Evolutionary conservation across 2,888 invertebrate species (phyloP), one percentile per base, ranked within the genome.

Genomic region (Acanthacorydalis orientalis): DNA sequence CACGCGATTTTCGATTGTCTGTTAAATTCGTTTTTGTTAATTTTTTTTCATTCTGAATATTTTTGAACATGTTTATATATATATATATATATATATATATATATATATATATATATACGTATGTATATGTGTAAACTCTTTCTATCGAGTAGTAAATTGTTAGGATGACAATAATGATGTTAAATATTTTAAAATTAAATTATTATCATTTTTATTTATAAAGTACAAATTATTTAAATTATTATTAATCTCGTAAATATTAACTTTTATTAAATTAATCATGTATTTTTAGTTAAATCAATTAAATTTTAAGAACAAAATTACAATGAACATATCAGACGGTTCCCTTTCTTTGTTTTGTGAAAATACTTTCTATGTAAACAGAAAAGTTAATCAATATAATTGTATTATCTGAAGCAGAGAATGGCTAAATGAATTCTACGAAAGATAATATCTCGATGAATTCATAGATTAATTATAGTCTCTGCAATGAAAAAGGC

Each of bases 261-360:
- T 23, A 23, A 23, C 6, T 23, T 23, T 23, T 23, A 23, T 23
- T 6, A 23, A 23, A 43, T 43, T 16, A 23, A 7, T 37, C 6
- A 37, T 37, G 37, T 12, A 12, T 37, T 37, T 12, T 12, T 37
- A 37, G 6, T 37, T 37, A 37, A 37, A 37, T 12, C 6, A 43
- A 23, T 42, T 23, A 23, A 43, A 12, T 11, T 9, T 43, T 43
- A 23, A 4, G 8, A 11, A n/a, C 3, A 14, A 12, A 6, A 15
- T n/a, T n/a, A n/a, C 1, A 32, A 16, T 42, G 11, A 47, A 48
- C 35, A 47, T 55, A 70, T 74, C 72, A 59, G 77, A 77, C 73
- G 47, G 72, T 64, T 53, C 73, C 72, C 35, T 67, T 58, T 15
- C 69, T 67, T 9, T 73, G 65, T 56, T 69, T 70, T 39, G n/a